Base-by-base conservation (phyloP, 1,140 invertebrate genomes). In the Caenorhabditis latens region DNA sequence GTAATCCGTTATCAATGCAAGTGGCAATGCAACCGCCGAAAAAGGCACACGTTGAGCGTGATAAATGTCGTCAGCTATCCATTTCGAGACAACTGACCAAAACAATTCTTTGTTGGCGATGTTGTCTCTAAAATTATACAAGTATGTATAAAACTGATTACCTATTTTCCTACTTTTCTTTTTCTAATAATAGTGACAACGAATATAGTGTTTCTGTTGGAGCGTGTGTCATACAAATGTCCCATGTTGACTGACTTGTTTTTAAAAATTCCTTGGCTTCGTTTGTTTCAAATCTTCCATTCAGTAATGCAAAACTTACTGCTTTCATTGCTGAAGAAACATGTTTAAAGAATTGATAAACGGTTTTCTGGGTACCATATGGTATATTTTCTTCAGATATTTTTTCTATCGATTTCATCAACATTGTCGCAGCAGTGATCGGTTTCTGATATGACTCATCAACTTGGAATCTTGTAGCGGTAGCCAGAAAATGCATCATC, bases 401-500 rank as follows among this genome's bases (percentile, higher is more conserved):
- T 79, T 79, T 79, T 24, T 50, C 71, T 0, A 79, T 43, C 0
- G 71, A n/a, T 13, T 43, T 24, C 71, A 79, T 79, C 11, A 79
- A 24, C 46, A 46, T 79, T 79, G 46, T 50, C 19, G 71, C 71
- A 24, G 46, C 71, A 13, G n/a, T 24, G 4, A 79, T 50, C 0
- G 71, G 71, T 11, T 79, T 79, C 24, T 79, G 46, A 79, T 79
- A 79, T 11, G 46, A 19, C 7, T 50, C 11, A 4, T 79, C 71
- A 19, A 43, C 42, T 79, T 79, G 40, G 21, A 79, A 79, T 50
- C 71, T 79, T 6, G 43, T 32, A 4, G 71, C 71, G 0, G 46
- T 79, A 24, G 71, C 71, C 71, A 79, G 40, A n/a, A 79, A 79
- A 24, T 79, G 71, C 71, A 79, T 79, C 7, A 79, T 7, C 71